Base-by-base conservation (phyloP, 92 coral and sea anemone genomes). In the Desmophyllum pertusum region DNA sequence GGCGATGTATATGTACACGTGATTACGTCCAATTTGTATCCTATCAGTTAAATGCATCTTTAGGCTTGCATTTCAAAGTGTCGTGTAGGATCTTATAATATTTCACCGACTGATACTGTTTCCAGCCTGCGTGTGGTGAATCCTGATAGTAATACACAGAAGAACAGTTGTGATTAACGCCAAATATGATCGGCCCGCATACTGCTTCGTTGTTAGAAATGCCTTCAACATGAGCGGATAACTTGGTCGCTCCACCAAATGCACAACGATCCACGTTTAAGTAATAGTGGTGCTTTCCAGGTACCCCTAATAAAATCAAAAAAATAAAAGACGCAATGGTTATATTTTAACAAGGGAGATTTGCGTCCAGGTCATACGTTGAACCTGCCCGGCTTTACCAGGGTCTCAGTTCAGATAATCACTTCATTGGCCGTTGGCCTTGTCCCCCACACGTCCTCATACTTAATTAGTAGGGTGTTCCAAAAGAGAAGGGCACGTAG, bases 261-360 rank as follows among this genome's bases (percentile, higher is more conserved):
- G 98, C 95, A 72, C 98, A 94, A 9, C 95, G 93, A 57, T 89
- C 90, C 39, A 87, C 31, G 65, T 94, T 94, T 64, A 94, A 78
- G 85, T 96, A 96, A 70, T 94, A 96, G 51, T 84, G 98, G 36
- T 79, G 70, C 27, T 68, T 57, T 14, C 92, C 92, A 21, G 88
- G 88, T 29, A 79, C 53, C 43, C 27, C 95, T 89, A 55, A 64
- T 41, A 10, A 75, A 33, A 67, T 4, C 13, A 19, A 67, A 7
- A 11, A 4, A 67, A 35, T 6, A 48, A 51, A 66, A 18, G 39
- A 51, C 21, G 13, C 35, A 10, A 17, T 27, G 35, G 27, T 40
- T 17, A 72, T 72, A 41, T 38, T n/a, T n/a, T n/a, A n/a, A n/a
- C n/a, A n/a, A n/a, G n/a, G n/a, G n/a, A n/a, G n/a, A n/a, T n/a